phyloP scores from a whole-genome alignment of 2,113 vertebrate species.

The Propithecus coquereli region DNA sequence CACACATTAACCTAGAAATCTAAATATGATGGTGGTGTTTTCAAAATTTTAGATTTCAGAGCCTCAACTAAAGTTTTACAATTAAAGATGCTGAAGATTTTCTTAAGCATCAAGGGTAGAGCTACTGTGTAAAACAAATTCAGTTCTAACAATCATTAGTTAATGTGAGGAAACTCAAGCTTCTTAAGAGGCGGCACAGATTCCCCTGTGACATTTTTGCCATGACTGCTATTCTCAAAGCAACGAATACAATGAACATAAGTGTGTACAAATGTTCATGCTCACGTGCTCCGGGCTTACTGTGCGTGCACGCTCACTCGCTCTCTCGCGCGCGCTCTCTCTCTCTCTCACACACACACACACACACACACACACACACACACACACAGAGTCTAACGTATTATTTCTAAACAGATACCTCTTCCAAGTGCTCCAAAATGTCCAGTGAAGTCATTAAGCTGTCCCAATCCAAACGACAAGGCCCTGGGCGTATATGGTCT shows the following conservation, averaged over 20 bases:
- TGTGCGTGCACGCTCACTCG: neutral
- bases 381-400: neutral
- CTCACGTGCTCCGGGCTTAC: no score
- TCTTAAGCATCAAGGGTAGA: neutral
- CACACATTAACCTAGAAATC: neutral
- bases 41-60: conserved; percentile 46
- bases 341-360: no score
- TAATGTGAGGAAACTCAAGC: neutral
- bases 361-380: neutral
- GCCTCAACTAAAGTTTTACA: neutral
- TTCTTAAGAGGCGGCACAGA: neutral
- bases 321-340: neutral
- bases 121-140: neutral
- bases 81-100: neutral
- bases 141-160: neutral
- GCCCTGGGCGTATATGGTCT: conserved; percentile 89
- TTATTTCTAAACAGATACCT: conserved; percentile 77
- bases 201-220: neutral
- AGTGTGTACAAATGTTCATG: neutral
- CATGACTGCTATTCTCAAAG: neutral
- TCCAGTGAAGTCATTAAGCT: conserved; percentile 91
- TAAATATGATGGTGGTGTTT: neutral
- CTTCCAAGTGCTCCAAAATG: conserved; percentile 84
- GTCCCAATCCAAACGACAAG: conserved; percentile 88
- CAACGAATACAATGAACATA: neutral